Evolutionary conservation across 2,888 invertebrate genomes (phyloP), one percentile per base, ranked within the genome.

Genomic region (Cephus spinipes): DNA sequence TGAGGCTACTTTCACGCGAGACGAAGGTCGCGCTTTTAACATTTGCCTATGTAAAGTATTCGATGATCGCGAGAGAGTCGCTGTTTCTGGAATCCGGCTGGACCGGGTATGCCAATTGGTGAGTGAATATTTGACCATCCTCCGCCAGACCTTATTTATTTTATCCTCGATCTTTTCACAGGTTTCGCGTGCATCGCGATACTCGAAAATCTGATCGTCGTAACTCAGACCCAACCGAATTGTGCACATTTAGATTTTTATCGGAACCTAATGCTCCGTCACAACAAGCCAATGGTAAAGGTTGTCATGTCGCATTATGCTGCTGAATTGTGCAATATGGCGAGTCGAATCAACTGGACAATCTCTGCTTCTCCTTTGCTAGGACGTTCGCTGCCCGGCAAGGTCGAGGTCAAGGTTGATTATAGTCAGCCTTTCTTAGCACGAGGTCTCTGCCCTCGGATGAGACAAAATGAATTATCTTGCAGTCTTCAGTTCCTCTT

Each of bases 371-470:
- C 85, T 87, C 86, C 87, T 89, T 86, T 87, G 87, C 83, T 85
- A 86, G 86, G 85, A 87, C 86, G 86, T 85, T 87, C 87, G 85
- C 84, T 84, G 85, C 83, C 86, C 84, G 85, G 87, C 89, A 87
- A 89, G 89, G 89, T 83, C 88, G 87, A 86, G 88, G 88, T 86
- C 87, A 88, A 89, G 89, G 88, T 81, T 84, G 83, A 34, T 55
- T 55, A 55, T 55, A 55, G 55, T 15, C 55, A 55, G 55, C 55
- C 55, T 55, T 55, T 55, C 55, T 55, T 55, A 55, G 55, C 55
- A 23, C 15, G 55, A 55, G 55, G 55, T 55, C 55, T 23, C 55
- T 55, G 55, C 55, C 55, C 55, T 55, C 55, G 23, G 23, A 55
- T 55, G 23, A 23, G 55, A 55, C 55, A 55, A 55, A 55, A 55